Evolutionary conservation across 37 sponge, comb jelly and placozoan species (phyloP), one percentile per base, ranked within the genome.

Genomic region (Petrosia ficiformis): DNA sequence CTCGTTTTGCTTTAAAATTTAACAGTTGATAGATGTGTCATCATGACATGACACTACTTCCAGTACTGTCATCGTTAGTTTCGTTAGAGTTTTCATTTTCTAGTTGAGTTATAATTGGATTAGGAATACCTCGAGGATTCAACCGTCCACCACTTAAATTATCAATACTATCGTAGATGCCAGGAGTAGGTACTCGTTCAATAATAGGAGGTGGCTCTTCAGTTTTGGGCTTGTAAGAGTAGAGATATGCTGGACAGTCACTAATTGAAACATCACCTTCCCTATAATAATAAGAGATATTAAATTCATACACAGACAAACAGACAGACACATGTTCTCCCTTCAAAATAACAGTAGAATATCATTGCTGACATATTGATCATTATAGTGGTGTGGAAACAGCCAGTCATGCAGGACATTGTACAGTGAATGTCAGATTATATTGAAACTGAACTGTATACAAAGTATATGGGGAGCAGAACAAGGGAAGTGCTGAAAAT

Each of bases 191-290:
- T 11, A 5, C 14, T 5, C 28, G 28, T 29, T 61, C 28, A n/a
- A n/a, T 22, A 5, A 11, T 26, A 61, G 14, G 5, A 24, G 6
- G 11, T 24, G 11, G 28, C 22, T 61, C 28, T 61, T 6, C 28
- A 26, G 11, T 22, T 5, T 26, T n/a, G 5, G 22, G 63, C 5
- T 24, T 61, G 26, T 61, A 61, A 11, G 63, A 24, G 5, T 24
- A 61, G 6, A 11, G 28, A 22, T 61, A 61, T 6, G 63, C 63
- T 61, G 63, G 63, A 61, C 63, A 61, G 28, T 61, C 63, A 5
- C 5, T 61, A n/a, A 22, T 61, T 22, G 26, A 61, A 5, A 22
- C 28, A 22, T n/a, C 63, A 73, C 85, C 72, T 72, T 86, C 31
- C 54, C 75, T 40, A 31, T n/a, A 16, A 10, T 28, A 52, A 59